Conservation (phyloP, 2,113 vertebrate species). For the Leptosomus discolor region DNA sequence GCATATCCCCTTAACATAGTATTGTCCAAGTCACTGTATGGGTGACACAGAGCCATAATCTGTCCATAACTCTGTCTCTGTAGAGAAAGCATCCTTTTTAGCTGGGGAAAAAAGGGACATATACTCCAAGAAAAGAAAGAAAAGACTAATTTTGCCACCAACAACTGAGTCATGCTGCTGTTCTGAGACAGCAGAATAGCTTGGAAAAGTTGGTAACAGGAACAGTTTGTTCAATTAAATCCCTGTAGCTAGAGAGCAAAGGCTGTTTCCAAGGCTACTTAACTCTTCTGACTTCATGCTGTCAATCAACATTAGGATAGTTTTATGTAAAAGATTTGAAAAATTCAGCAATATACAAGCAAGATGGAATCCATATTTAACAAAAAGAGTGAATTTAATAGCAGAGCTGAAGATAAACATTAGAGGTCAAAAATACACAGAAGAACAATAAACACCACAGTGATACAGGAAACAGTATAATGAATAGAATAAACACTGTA, state of each 20-base stretch:
- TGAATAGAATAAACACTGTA: conserved; percentile 73
- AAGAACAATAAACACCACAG: conserved; percentile 67
- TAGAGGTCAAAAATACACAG: conserved; percentile 73
- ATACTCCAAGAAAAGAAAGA: not conserved
- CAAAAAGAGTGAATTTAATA: not conserved
- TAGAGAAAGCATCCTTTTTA: not conserved
- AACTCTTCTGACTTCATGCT: not conserved
- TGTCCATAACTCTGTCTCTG: not conserved
- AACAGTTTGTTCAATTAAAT: not conserved
- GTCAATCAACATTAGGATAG: not conserved
- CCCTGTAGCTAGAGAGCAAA: not conserved
- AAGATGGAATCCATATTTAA: not conserved
- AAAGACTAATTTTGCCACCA: not conserved
- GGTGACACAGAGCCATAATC: not conserved
- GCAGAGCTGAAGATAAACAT: conserved; percentile 53
- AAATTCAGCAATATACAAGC: not conserved
- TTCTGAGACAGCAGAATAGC: not conserved
- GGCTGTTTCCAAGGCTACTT: not conserved
- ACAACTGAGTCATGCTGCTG: not conserved
- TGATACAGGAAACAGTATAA: conserved; percentile 59
- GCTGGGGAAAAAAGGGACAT: not conserved
- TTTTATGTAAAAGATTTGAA: not conserved
- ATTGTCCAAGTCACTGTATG: not conserved
- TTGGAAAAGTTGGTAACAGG: not conserved
- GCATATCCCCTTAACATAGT: not conserved